Evolutionary conservation across 2,888 invertebrate species (phyloP), one percentile per base, ranked within the genome.

Genomic region (Galerucella calmariensis): DNA sequence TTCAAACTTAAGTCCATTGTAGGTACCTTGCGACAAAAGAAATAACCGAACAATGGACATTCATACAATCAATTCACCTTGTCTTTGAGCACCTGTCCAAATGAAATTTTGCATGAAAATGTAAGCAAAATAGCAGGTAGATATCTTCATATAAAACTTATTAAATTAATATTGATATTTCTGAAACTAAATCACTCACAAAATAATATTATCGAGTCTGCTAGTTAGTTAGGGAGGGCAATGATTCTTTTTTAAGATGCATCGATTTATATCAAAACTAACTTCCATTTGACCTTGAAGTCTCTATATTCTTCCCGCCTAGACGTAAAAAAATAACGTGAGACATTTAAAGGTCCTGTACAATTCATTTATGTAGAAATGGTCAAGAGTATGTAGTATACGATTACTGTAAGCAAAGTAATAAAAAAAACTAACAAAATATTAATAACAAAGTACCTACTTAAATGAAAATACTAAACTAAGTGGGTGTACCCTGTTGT

Each of bases 221-320:
- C 59, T 59, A 48, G 66, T 20, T 20, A 27, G 27, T 65, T 71
- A n/a, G 46, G 35, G 74, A 77, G 77, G 79, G 79, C 79, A 79
- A 77, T 77, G 77, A 63, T 76, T 79, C 76, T 70, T 74, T 75
- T 71, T 73, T 24, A 58, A 74, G 69, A 74, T 66, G 75, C 61
- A 73, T 75, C 74, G 66, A 73, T 67, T 71, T 65, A 68, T 77
- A 82, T 84, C 83, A 83, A 83, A 83, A 85, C 83, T 84, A 77
- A 77, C 80, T 85, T 85, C 84, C 81, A 67, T 76, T 74, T 82
- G 85, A 84, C 86, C 86, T 86, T 86, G 85, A 84, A 81, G 76
- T 79, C 78, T 77, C 79, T 79, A 81, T 81, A 80, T 78, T 84
- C 83, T 86, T 86, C 85, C 86, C 85, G 86, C 86, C 84, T 83